Conservation (phyloP, 2,888 invertebrate genomes). For the Diarsia rubi region DNA sequence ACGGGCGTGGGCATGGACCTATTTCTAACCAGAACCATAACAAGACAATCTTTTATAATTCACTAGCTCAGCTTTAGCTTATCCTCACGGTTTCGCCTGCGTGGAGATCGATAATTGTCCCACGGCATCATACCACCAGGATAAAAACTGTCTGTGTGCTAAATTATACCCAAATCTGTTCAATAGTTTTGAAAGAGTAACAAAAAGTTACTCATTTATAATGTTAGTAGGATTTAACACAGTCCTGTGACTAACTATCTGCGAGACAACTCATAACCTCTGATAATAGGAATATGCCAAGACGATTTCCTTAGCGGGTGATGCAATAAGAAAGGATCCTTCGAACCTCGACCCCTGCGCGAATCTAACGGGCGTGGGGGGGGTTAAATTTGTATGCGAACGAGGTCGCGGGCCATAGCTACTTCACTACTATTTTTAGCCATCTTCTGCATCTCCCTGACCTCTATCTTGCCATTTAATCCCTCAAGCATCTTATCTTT, state of each 20-base stretch:
- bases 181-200: background rate
- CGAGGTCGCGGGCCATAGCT: conserved; percentile 5
- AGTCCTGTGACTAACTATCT: background rate
- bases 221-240: background rate
- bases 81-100: no score
- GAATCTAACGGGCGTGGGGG: conserved; percentile 14
- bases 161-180: background rate
- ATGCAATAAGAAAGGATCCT: conserved; percentile 34
- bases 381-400: conserved; percentile 31
- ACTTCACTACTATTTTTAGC: conserved; percentile 9
- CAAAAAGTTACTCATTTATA: background rate
- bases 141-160: no score
- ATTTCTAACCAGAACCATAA: background rate
- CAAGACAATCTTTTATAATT: background rate
- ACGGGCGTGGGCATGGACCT: no score
- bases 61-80: no score
- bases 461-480: background rate
- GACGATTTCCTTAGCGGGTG: conserved; percentile 6
- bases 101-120: no score
- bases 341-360: conserved; percentile 33
- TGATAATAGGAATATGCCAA: conserved; percentile 9
- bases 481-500: background rate
- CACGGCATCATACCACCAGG: no score
- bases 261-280: background rate
- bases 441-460: no score